Percentiles rank a stretch among this genome's conserved stretches.
phyloP scores from a whole-genome alignment of 2,888 invertebrate species.

The Andrena marginata region DNA sequence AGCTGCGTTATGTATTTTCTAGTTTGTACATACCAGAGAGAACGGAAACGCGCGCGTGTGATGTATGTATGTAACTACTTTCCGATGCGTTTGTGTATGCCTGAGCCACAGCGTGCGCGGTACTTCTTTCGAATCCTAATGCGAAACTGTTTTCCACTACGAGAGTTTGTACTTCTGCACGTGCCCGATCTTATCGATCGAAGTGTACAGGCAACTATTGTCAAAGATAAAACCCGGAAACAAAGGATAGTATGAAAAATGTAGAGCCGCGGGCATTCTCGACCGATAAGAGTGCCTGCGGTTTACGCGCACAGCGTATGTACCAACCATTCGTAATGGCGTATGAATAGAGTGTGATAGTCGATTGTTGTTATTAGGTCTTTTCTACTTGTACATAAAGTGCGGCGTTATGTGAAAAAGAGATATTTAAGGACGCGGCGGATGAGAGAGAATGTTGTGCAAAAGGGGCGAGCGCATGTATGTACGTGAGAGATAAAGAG shows the following conservation, averaged over 20 bases:
- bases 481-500: slow-evolving; percentile 34
- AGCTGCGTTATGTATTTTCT: slow-evolving; percentile 81
- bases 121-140: slow-evolving; percentile 18
- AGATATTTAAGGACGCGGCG: slow-evolving; percentile 68
- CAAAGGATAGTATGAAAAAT: background rate
- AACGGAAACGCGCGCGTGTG: slow-evolving; percentile 16
- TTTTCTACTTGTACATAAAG: slow-evolving; percentile 81
- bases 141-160: slow-evolving; percentile 39
- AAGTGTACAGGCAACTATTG: slow-evolving; percentile 6
- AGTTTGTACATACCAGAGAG: slow-evolving; percentile 80
- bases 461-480: slow-evolving; percentile 2
- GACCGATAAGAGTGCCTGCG: slow-evolving; percentile 35
- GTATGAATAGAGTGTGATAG: slow-evolving; percentile 67
- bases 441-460: background rate
- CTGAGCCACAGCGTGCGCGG: slow-evolving; percentile 16
- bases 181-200: slow-evolving; percentile 38
- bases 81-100: background rate
- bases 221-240: background rate
- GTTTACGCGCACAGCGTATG: slow-evolving; percentile 59
- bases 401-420: slow-evolving; percentile 66
- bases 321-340: slow-evolving; percentile 74
- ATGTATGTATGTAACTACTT: slow-evolving; percentile 20
- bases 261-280: slow-evolving; percentile 15
- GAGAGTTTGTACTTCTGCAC: slow-evolving; percentile 43
- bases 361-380: slow-evolving; percentile 74